phyloP scores from a whole-genome alignment of 2,797 vertebrate genomes.

The Cynopterus sphinx region DNA sequence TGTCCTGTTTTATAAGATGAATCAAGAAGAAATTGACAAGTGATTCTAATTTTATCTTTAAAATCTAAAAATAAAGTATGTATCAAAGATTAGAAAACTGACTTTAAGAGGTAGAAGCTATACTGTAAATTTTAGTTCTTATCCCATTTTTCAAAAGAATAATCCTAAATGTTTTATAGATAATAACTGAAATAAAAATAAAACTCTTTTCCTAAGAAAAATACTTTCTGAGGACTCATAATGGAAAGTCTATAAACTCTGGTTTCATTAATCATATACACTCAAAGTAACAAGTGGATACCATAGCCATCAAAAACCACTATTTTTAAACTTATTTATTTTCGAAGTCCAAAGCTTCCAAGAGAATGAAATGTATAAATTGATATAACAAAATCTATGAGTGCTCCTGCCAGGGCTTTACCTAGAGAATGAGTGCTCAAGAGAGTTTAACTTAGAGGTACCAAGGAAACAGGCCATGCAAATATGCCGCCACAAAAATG shows the following conservation, averaged over 20 bases:
- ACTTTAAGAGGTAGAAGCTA: constrained; percentile 33
- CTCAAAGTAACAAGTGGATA: constrained; percentile 21
- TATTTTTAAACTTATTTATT: constrained; percentile 28
- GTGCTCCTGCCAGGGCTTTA: not conserved
- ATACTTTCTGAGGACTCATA: constrained; percentile 14
- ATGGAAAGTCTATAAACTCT: constrained; percentile 22
- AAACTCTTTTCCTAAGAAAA: constrained; percentile 41
- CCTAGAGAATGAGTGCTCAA: not conserved
- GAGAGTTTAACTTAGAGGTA: not conserved
- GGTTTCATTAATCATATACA: constrained; percentile 7
- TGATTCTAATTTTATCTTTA: constrained; percentile 47
- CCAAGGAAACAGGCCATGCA: not conserved
- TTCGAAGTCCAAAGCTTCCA: constrained; percentile 34
- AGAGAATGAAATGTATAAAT: not conserved
- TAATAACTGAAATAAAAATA: constrained; percentile 59
- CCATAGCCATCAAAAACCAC: constrained; percentile 17
- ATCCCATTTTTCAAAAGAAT: constrained; percentile 8
- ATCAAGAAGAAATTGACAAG: constrained; percentile 44
- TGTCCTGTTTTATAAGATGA: constrained; percentile 32
- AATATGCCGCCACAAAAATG: not conserved
- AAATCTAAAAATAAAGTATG: constrained; percentile 55
- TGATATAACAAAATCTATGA: not conserved
- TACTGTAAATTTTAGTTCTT: constrained; percentile 21
- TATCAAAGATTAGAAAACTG: constrained; percentile 3
- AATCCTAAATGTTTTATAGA: not conserved